Evolutionary conservation across 1,140 invertebrate genomes (phyloP), one percentile per base, ranked within the genome.

Genomic region (Trachelipus rathkii): DNA sequence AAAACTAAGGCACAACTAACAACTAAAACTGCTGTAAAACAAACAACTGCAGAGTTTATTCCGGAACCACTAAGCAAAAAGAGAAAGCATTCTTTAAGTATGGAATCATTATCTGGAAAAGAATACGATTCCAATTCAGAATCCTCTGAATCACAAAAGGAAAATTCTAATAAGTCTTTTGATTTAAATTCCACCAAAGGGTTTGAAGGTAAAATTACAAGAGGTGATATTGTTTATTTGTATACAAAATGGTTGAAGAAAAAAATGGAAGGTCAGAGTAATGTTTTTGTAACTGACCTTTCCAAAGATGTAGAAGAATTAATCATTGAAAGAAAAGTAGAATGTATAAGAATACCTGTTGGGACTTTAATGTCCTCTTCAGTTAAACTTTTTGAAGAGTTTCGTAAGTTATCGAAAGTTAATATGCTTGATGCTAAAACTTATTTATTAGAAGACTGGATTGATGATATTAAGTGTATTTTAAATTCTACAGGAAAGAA

Each of bases 291-390:
- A 44, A 81, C 77, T 53, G 79, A 81, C 68, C 71, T 81, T 11
- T 21, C 77, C n/a, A 76, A 74, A 68, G 74, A 77, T 74, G 79
- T 81, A n/a, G 75, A 78, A 46, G 43, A 81, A 33, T 50, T 81
- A 33, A 81, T 81, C 76, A 23, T 53, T 10, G 75, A 78, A 23
- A 73, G 79, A 50, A 71, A 76, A 19, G 72, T 81, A 19, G 67
- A 76, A 24, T 60, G 70, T 5, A 74, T 81, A 23, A 74, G 79
- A 11, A 77, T 81, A 6, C 79, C 79, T 33, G 79, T 77, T 19
- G 79, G 79, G 4, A 81, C 77, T 53, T 72, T 81, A 9, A 81
- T 81, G 79, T 81, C 79, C 4, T 81, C 79, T 44, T 81, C 79
- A 23, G 79, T 81, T 19, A 81, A 74, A 45, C 72, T 81, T 21